Percentiles rank a stretch among this genome's conserved stretches.
Conservation (phyloP, 2,113 vertebrate species). For the Progne subis region DNA sequence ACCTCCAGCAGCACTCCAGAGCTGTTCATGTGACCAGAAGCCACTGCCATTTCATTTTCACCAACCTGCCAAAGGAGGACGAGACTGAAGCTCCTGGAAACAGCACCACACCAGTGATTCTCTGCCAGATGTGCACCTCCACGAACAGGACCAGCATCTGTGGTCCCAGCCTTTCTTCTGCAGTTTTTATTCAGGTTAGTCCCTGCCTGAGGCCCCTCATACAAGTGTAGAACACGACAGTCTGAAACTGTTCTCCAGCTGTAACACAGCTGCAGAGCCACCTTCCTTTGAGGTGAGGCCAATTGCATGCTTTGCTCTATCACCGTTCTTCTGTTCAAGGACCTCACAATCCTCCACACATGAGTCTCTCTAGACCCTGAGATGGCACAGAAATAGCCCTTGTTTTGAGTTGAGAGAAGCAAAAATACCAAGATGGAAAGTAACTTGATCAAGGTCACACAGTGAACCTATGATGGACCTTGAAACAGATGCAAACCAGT, state of each 20-base stretch:
- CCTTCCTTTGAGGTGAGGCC: neutral
- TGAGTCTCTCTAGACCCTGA: neutral
- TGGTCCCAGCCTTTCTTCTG: neutral
- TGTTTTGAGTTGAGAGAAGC: neutral
- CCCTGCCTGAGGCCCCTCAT: neutral
- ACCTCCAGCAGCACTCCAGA: conserved; percentile 86
- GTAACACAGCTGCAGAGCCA: neutral
- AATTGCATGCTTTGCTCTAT: neutral
- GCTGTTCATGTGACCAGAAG: conserved; percentile 75
- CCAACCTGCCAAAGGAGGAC: conserved; percentile 77
- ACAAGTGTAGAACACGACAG: neutral
- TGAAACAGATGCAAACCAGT: neutral
- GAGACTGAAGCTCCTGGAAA: conserved; percentile 56
- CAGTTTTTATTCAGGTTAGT: neutral
- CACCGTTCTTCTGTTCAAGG: neutral
- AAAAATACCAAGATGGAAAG: neutral
- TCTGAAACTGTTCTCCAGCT: neutral
- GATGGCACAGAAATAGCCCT: neutral
- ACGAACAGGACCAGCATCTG: neutral
- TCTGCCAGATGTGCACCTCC: neutral
- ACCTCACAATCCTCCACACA: neutral
- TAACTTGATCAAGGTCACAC: neutral
- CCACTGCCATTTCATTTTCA: conserved; percentile 79
- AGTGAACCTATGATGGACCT: neutral
- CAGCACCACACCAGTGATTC: neutral